Conservation (phyloP, 2,888 invertebrate genomes). For the Oscheius sp. region DNA sequence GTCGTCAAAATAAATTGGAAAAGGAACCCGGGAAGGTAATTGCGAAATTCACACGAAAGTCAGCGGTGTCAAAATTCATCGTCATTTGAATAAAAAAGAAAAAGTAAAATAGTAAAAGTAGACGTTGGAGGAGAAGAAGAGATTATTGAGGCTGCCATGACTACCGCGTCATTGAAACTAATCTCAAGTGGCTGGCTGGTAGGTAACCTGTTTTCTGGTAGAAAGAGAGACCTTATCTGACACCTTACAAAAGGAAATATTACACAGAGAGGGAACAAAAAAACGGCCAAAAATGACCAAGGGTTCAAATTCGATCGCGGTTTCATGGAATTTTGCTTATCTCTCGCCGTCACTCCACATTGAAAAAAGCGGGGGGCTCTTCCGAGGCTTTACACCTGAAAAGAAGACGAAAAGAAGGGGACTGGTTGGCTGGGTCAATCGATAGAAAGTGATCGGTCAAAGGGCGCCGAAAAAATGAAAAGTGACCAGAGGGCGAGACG, state of each 20-base stretch:
- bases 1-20: background rate
- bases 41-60: too few species aligned
- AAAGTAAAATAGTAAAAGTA: background rate
- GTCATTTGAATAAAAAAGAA: too few species aligned
- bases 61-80: too few species aligned
- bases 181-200: too few species aligned
- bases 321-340: too few species aligned
- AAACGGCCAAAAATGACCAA: too few species aligned
- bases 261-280: background rate
- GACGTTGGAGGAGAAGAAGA: background rate
- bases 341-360: background rate
- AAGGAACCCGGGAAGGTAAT: background rate
- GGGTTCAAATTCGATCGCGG: too few species aligned
- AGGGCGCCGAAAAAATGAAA: constrained; percentile 13
- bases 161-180: background rate
- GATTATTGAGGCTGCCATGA: constrained; percentile 6
- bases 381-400: background rate
- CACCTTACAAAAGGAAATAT: background rate
- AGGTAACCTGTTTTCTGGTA: too few species aligned
- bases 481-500: constrained; percentile 1
- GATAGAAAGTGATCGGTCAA: constrained; percentile 14
- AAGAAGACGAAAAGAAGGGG: background rate
- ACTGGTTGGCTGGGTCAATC: constrained; percentile 6
- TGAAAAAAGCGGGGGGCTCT: background rate
- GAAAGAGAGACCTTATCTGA: too few species aligned